phyloP scores from a whole-genome alignment of 1,140 invertebrate species.

The Portunus trituberculatus region DNA sequence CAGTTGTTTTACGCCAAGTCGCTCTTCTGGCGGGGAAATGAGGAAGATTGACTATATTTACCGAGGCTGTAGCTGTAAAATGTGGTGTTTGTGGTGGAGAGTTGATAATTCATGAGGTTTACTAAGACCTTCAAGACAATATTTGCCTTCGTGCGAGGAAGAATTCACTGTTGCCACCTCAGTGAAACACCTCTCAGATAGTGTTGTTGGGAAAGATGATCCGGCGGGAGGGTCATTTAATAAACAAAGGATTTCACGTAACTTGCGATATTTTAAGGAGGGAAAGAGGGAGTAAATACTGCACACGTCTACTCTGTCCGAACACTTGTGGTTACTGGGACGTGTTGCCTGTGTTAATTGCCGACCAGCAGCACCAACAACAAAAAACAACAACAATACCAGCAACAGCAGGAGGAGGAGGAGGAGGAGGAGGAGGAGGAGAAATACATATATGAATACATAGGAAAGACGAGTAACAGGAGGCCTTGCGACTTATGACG shows the following conservation, averaged over 20 bases:
- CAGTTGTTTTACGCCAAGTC: too few relatives aligned
- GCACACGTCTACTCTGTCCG: too few relatives aligned
- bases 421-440: too few relatives aligned
- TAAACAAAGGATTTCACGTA: background rate
- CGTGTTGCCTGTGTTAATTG: too few relatives aligned
- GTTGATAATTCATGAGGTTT: conserved; percentile 23
- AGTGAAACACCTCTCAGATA: background rate
- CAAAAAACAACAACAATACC: too few relatives aligned
- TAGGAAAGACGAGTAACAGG: too few relatives aligned
- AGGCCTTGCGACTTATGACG: too few relatives aligned
- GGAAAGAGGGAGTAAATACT: too few relatives aligned
- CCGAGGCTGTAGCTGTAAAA: conserved; percentile 1
- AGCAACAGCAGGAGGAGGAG: too few relatives aligned
- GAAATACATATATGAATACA: too few relatives aligned
- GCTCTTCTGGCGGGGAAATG: background rate
- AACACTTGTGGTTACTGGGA: too few relatives aligned
- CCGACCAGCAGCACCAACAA: too few relatives aligned
- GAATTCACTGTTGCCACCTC: background rate
- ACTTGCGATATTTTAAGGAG: background rate
- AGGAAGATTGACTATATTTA: background rate
- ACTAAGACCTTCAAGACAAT: conserved; percentile 5
- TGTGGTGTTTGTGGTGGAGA: conserved; percentile 1
- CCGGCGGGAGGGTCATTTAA: background rate
- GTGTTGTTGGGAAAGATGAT: background rate
- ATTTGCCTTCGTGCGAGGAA: background rate